These are phyloP conservation scores for Drosophila erecta DNA, from an alignment of 1,140 invertebrate genomes.

Conservation along the genomic window DNA sequence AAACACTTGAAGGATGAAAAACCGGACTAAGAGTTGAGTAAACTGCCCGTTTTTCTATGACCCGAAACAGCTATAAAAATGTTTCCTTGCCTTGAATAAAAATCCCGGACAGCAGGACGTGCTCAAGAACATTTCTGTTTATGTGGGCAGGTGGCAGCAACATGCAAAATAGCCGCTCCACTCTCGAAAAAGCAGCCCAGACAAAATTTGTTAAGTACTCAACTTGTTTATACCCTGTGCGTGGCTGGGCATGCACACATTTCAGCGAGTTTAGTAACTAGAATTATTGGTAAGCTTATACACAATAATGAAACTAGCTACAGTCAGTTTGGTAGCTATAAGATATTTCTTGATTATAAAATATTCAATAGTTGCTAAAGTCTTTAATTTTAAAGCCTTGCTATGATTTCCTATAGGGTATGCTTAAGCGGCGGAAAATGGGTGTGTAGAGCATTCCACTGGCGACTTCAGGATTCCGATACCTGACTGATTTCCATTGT, in stretches of 20 bases:
- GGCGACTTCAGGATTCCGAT: background rate
- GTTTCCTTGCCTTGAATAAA: slow-evolving; percentile 14
- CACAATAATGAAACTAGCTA: too few species aligned
- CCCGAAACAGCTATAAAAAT: slow-evolving; percentile 38
- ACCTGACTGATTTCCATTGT: slow-evolving; percentile 16
- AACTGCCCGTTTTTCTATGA: slow-evolving; percentile 32
- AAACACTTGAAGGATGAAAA: slow-evolving; percentile 1
- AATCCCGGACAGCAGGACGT: slow-evolving; percentile 25
- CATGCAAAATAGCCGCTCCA: slow-evolving; percentile 42
- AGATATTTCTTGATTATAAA: too few species aligned
- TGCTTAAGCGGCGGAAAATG: background rate
- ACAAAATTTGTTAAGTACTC: slow-evolving; percentile 43
- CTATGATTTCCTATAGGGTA: too few species aligned
- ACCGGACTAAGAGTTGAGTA: slow-evolving; percentile 6
- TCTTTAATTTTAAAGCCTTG: too few species aligned
- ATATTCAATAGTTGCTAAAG: too few species aligned
- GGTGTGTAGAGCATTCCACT: background rate
- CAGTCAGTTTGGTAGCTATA: too few species aligned
- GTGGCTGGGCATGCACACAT: background rate
- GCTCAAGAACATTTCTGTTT: slow-evolving; percentile 38
- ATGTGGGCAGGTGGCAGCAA: slow-evolving; percentile 33
- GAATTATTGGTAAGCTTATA: too few species aligned
- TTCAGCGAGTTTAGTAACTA: too few species aligned
- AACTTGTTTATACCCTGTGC: background rate
- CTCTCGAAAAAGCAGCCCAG: slow-evolving; percentile 10